A percentile compares a stretch with the other conserved stretches of the same genome.
These are phyloP conservation scores for Cephus spinipes DNA, from an alignment of 2,888 invertebrate species.

Conservation along the genomic window DNA sequence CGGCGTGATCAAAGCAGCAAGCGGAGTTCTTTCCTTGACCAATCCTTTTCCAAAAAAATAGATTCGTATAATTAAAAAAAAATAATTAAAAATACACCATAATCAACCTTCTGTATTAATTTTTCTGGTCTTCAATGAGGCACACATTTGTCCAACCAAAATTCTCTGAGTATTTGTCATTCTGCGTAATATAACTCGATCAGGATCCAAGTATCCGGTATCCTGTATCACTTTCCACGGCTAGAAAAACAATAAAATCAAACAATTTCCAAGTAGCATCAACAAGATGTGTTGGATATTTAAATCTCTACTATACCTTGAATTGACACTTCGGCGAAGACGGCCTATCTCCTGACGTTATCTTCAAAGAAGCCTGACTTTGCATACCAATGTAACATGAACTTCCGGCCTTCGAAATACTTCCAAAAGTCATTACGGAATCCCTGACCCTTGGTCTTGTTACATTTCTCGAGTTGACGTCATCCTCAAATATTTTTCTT, in stretches of 20 bases:
- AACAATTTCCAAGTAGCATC: neutral
- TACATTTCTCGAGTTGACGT: neutral
- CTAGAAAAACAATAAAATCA: slow-evolving; percentile 12
- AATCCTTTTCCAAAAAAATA: slow-evolving; percentile 31
- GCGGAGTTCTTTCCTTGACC: slow-evolving; percentile 44
- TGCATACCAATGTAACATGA: neutral
- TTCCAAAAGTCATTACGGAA: neutral
- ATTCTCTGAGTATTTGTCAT: slow-evolving; percentile 51
- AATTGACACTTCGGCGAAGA: slow-evolving; percentile 16
- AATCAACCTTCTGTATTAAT: slow-evolving; percentile 45
- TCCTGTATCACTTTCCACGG: slow-evolving; percentile 38
- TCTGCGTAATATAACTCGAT: slow-evolving; percentile 44
- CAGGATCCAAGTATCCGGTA: slow-evolving; percentile 34
- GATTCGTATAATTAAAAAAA: slow-evolving; percentile 11
- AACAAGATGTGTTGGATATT: neutral
- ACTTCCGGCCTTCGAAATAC: neutral
- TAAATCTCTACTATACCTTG: slow-evolving; percentile 2
- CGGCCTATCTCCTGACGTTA: neutral
- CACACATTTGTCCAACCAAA: slow-evolving; percentile 48
- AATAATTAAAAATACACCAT: neutral
- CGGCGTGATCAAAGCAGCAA: slow-evolving; percentile 42
- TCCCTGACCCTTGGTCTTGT: slow-evolving; percentile 2
- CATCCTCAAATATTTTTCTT: neutral
- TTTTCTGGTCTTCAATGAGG: slow-evolving; percentile 43
- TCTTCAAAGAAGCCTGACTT: slow-evolving; percentile 2